Conservation (phyloP, 2,113 vertebrate species). For the Rhinolophus ferrumequinum region DNA sequence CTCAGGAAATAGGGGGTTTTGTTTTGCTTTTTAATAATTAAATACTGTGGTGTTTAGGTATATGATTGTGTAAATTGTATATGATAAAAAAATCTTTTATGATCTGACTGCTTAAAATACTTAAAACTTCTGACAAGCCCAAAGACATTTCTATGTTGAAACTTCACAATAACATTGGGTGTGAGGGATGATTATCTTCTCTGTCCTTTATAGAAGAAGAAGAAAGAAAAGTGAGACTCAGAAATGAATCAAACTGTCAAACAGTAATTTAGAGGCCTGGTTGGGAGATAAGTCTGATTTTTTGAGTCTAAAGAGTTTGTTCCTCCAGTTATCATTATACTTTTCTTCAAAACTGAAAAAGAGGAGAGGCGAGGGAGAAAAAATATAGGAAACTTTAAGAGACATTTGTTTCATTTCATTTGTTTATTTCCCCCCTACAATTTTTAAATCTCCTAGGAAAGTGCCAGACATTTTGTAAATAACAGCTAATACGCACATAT, state of each 20-base stretch:
- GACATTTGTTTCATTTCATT: background rate
- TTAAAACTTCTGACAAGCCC: conserved; percentile 21
- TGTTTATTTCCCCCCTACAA: background rate
- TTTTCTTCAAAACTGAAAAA: background rate
- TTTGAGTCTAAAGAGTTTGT: background rate
- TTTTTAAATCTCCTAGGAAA: background rate
- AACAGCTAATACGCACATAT: background rate
- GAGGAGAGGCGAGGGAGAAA: background rate
- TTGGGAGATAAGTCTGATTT: background rate
- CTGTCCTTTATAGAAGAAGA: background rate
- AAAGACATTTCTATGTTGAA: background rate
- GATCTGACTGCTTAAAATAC: background rate
- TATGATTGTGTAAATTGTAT: background rate
- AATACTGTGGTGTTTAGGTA: background rate
- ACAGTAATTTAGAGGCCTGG: background rate
- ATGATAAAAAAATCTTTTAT: background rate
- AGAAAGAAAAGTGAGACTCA: background rate
- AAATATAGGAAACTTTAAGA: background rate
- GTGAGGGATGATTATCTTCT: background rate
- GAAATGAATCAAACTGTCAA: background rate
- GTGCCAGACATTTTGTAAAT: background rate
- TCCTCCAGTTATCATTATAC: background rate
- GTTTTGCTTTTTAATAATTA: background rate
- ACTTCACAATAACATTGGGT: background rate
- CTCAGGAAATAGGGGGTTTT: background rate